These are phyloP conservation scores for Xenus cinereus DNA, from an alignment of 2,113 vertebrate species.

Conservation along the genomic window DNA sequence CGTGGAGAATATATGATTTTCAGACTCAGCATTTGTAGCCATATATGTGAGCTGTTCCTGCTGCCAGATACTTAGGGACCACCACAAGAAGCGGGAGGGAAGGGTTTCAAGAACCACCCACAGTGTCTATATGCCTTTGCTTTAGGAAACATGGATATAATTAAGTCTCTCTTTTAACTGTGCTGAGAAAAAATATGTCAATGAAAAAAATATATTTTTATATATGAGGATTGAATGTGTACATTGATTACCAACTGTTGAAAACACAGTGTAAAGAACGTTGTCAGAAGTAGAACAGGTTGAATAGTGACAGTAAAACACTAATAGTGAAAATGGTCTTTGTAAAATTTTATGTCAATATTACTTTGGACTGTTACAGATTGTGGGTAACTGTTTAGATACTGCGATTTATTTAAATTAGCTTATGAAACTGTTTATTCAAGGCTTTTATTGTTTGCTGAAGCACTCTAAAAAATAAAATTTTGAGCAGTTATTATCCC, in stretches of 20 bases:
- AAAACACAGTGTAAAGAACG: background rate
- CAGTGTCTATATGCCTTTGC: constrained; percentile 59
- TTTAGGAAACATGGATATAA: constrained; percentile 59
- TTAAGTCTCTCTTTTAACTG: constrained; percentile 51
- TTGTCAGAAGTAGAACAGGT: background rate
- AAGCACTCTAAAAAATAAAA: background rate
- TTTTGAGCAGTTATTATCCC: background rate
- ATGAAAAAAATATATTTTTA: background rate
- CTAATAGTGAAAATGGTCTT: background rate
- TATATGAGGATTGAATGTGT: background rate
- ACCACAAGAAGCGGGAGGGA: constrained; percentile 50
- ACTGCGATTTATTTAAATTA: background rate
- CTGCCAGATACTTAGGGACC: constrained; percentile 57
- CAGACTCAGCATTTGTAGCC: constrained; percentile 25
- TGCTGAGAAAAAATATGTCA: constrained; percentile 50
- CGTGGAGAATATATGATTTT: constrained; percentile 12
- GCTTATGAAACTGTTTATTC: constrained; percentile 28
- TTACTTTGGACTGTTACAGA: background rate
- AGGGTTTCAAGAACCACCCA: constrained; percentile 59
- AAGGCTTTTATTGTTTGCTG: constrained; percentile 13
- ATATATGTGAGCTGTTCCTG: constrained; percentile 34
- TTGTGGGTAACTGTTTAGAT: constrained; percentile 23
- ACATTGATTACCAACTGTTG: background rate
- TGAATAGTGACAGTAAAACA: background rate
- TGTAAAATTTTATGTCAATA: background rate